phyloP scores from a whole-genome alignment of 2,888 invertebrate genomes.

The Gymnocheta viridis region DNA sequence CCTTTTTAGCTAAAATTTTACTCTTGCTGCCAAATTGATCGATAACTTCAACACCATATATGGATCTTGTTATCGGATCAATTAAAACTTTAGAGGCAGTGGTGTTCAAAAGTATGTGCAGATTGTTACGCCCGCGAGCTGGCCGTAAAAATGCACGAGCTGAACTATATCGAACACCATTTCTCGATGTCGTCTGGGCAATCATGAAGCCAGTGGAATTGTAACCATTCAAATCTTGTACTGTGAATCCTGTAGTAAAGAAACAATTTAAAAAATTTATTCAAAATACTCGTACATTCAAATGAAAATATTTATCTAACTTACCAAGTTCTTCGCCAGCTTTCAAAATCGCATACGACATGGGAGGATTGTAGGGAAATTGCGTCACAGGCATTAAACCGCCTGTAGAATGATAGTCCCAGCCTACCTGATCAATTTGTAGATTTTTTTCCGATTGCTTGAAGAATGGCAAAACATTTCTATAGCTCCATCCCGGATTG shows the following conservation, averaged over 20 bases:
- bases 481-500: slow-evolving; percentile 94
- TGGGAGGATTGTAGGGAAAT: slow-evolving; percentile 93
- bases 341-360: slow-evolving; percentile 89
- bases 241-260: slow-evolving; percentile 84
- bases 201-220: slow-evolving; percentile 92
- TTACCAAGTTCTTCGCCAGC: slow-evolving; percentile 90
- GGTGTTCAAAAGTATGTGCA: slow-evolving; percentile 92
- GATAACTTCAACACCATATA: slow-evolving; percentile 88
- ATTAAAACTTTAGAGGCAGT: slow-evolving; percentile 90
- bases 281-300: too few relatives aligned
- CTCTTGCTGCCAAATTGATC: slow-evolving; percentile 83
- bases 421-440: slow-evolving; percentile 87
- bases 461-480: slow-evolving; percentile 95
- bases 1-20: slow-evolving; percentile 89
- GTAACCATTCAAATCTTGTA: slow-evolving; percentile 91
- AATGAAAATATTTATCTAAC: slow-evolving; percentile 35
- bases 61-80: slow-evolving; percentile 87
- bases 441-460: slow-evolving; percentile 92
- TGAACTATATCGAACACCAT: slow-evolving; percentile 92
- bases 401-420: slow-evolving; percentile 89
- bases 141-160: slow-evolving; percentile 92
- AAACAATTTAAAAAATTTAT: neutral
- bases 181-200: slow-evolving; percentile 93
- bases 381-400: slow-evolving; percentile 90
- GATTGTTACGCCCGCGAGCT: slow-evolving; percentile 88